Conservation (phyloP, 2,113 vertebrate genomes). For the Poicephalus meyeri region DNA sequence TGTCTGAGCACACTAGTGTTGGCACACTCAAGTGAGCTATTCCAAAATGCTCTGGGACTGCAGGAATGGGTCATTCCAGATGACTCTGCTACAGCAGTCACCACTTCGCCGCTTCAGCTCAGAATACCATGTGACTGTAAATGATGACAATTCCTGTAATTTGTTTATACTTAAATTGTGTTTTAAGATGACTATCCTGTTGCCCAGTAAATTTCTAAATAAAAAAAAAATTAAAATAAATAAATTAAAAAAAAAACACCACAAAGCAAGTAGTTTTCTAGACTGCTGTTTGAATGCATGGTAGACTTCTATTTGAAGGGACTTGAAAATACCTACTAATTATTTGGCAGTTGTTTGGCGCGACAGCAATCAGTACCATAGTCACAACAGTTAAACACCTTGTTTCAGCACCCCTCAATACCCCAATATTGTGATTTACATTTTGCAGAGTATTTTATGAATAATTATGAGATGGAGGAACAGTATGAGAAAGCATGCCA, state of each 20-base stretch:
- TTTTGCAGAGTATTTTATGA: background rate
- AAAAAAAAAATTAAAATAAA: background rate
- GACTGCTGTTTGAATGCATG: background rate
- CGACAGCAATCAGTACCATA: rapidly evolving
- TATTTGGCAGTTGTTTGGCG: background rate
- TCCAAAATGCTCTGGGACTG: background rate
- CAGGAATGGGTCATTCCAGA: background rate
- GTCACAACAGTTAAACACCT: background rate
- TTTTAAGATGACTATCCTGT: background rate
- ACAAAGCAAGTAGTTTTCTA: background rate
- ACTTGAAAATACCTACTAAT: background rate
- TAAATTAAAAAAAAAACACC: background rate
- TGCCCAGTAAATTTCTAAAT: background rate
- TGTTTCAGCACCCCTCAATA: background rate
- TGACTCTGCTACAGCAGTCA: background rate
- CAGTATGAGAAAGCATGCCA: background rate
- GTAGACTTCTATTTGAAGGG: background rate
- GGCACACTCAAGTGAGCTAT: background rate
- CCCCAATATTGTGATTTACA: background rate
- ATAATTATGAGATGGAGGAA: background rate
- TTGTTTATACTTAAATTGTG: background rate
- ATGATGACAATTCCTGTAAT: background rate
- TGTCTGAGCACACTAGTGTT: background rate
- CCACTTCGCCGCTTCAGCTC: background rate
- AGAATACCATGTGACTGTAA: background rate